These are phyloP conservation scores for Poecilobothrus nobilitatus DNA, from an alignment of 2,888 invertebrate species.

Conservation along the genomic window DNA sequence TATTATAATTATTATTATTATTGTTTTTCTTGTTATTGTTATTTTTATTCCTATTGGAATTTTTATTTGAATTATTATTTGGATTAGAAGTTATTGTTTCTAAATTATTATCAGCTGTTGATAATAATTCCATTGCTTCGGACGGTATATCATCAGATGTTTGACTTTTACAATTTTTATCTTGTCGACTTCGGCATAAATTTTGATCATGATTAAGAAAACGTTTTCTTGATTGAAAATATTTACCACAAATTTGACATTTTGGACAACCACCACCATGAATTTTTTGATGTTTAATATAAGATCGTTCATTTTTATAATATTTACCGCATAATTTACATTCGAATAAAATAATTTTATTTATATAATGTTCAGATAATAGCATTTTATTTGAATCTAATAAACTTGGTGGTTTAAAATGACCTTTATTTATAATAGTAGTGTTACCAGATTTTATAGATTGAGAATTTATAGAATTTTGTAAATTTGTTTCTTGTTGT, in stretches of 20 bases:
- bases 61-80: background rate
- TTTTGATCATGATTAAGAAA: constrained; percentile 4
- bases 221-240: background rate
- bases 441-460: background rate
- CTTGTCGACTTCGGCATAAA: background rate
- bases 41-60: background rate
- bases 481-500: background rate
- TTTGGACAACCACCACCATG: background rate
- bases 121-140: too few relatives aligned
- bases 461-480: background rate
- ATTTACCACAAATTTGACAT: background rate
- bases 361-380: background rate
- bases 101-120: too few relatives aligned
- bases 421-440: background rate
- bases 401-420: background rate
- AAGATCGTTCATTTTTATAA: constrained; percentile 1
- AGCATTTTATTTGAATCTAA: background rate
- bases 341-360: background rate
- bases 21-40: background rate
- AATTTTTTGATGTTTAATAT: background rate
- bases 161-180: background rate
- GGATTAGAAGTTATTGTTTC: too few relatives aligned
- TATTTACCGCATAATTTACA: constrained; percentile 3
- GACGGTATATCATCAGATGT: background rate
- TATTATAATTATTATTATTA: background rate